A percentile compares a stretch with the other conserved stretches of the same genome.
Evolutionary conservation across 2,113 vertebrate genomes (phyloP).

Genomic region (Lepisosteus oculatus): DNA sequence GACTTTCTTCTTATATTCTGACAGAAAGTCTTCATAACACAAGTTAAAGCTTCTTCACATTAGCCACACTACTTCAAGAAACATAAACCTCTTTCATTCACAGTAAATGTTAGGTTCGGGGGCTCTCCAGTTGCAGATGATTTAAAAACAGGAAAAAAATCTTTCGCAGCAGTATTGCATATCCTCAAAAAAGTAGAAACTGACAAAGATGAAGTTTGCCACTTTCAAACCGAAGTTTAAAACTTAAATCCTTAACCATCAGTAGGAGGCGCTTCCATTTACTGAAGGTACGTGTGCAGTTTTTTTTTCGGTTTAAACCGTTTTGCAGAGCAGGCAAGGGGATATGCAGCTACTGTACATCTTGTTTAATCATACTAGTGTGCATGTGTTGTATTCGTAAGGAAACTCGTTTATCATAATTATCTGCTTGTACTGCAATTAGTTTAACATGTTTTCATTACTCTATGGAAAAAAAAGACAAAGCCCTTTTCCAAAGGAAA

Average conservation of each 20-base stretch:
- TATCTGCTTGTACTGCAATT: too few relatives aligned
- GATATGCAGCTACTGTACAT: slow-evolving; percentile 8
- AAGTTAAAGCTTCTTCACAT: too few relatives aligned
- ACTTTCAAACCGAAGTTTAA: slow-evolving; percentile 3
- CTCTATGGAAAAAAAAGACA: background rate
- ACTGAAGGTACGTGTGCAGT: background rate
- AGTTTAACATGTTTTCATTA: background rate
- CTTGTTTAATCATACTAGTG: too few relatives aligned
- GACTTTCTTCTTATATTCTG: background rate
- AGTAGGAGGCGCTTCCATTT: background rate
- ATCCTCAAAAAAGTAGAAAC: background rate
- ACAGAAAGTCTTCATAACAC: background rate
- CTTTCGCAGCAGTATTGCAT: background rate
- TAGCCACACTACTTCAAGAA: background rate
- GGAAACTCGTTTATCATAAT: too few relatives aligned
- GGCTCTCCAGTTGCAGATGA: background rate
- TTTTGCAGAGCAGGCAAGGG: slow-evolving; percentile 23
- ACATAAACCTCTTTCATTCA: too few relatives aligned
- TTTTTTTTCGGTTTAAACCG: background rate
- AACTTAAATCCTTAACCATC: background rate
- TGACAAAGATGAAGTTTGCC: background rate
- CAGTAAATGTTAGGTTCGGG: background rate
- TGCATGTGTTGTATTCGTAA: too few relatives aligned
- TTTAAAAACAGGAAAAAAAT: too few relatives aligned
- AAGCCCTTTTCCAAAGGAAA: slow-evolving; percentile 17